Base-by-base conservation (phyloP, 1,140 invertebrate genomes). In the Drosophila kanapiae region DNA sequence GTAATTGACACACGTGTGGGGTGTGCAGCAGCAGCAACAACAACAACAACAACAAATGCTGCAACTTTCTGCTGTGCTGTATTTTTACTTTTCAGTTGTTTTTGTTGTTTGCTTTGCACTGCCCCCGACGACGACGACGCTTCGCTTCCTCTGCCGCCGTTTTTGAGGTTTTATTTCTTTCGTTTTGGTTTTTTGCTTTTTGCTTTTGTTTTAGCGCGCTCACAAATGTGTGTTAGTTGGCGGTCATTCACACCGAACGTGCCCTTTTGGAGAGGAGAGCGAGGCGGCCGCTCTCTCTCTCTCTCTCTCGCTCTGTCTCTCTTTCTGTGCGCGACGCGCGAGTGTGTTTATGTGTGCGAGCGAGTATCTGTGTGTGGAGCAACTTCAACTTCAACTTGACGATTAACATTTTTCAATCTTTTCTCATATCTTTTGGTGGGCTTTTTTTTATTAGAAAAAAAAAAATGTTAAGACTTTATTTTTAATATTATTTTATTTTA, bases 201-300 rank as follows among this genome's bases (percentile, higher is more conserved):
- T 91, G 78, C 67, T 82, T 88, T 91, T 91, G 84, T 87, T 88
- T 84, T 88, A 90, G 81, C 81, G 81, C 85, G 87, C 85, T 88
- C 85, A 75, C 85, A 92, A 92, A 92, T 92, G 91, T 92, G 91
- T 92, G 91, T 92, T 92, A 92, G 91, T 85, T 77, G 78, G 83
- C 90, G 91, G 91, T 92, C 91, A 92, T 92, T 92, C 91, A 92
- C 91, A 91, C 78, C 72, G 82, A 91, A 91, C 88, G 81, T 91
- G 88, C 88, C 88, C 88, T 90, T 90, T 91, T 70, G 58, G 79
- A 80, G 82, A 83, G 75, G 70, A 82, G 76, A 76, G 72, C 67
- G 27, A 40, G 38, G 64, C 42, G 61, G 29, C 35, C 37, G 60
- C 69, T 47, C 68, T 58, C 65, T 57, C 71, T 47, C 53, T 42